Evolutionary conservation across 2,888 invertebrate species (phyloP).

Genomic region (Idaea aversata): DNA sequence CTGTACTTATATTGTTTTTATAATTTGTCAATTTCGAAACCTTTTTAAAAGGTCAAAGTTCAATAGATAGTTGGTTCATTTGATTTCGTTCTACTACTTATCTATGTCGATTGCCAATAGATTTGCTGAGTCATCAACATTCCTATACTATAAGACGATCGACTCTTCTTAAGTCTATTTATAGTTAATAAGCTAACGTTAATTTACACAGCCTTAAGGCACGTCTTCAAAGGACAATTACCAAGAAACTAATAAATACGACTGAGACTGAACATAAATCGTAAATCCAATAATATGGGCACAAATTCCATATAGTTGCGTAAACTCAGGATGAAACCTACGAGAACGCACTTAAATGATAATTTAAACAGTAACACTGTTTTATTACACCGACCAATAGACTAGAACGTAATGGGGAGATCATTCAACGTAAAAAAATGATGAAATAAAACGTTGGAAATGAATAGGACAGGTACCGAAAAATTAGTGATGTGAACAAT

Average conservation of each 20-base stretch:
- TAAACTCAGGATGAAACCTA: not conserved
- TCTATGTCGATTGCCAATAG: not conserved
- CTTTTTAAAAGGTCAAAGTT: not conserved
- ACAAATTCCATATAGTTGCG: not conserved
- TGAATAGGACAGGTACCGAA: conserved; percentile 26
- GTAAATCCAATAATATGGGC: not conserved
- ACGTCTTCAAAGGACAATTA: not conserved
- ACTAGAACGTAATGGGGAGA: conserved; percentile 19
- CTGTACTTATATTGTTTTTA: not conserved
- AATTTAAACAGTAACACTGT: conserved; percentile 13
- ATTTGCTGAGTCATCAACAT: not conserved
- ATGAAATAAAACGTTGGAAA: conserved; percentile 13
- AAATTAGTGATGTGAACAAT: conserved; percentile 32
- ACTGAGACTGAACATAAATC: conserved; percentile 14
- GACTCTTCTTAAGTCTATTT: not conserved
- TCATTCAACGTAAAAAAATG: conserved; percentile 7
- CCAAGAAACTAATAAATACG: not conserved
- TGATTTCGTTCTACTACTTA: not conserved
- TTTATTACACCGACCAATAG: conserved; percentile 14
- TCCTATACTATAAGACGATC: not conserved
- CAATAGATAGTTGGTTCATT: not conserved
- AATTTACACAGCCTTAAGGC: not conserved
- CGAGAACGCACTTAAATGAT: not conserved
- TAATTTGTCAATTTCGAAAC: not conserved
- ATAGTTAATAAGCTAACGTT: not conserved